Conservation (phyloP, 2,888 invertebrate genomes). For the Volucella bombylans region DNA sequence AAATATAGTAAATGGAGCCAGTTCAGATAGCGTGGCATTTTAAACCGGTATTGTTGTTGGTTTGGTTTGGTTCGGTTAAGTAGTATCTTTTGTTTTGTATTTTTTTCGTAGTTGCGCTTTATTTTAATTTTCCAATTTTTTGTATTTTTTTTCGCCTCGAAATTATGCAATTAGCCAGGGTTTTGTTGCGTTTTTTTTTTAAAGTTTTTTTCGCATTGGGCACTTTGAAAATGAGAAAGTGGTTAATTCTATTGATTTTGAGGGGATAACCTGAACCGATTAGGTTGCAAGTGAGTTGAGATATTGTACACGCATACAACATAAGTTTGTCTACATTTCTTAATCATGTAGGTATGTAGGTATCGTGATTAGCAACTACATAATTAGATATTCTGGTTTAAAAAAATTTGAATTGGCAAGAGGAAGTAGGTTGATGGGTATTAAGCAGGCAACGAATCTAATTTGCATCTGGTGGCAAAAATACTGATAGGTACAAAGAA, state of each 20-base stretch:
- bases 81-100: no score
- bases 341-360: no score
- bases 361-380: neutral
- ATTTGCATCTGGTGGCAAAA: no score
- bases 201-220: neutral
- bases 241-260: conserved; percentile 56
- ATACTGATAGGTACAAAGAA: no score
- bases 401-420: neutral
- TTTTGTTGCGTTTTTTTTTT: conserved; percentile 18
- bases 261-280: neutral
- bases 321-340: no score
- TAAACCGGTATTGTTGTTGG: conserved; percentile 69
- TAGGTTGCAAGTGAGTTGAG: no score
- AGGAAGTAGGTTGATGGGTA: no score
- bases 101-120: neutral
- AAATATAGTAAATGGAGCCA: conserved; percentile 69
- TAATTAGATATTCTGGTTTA: conserved; percentile 5
- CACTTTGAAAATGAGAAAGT: conserved; percentile 31
- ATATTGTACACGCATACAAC: no score
- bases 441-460: no score
- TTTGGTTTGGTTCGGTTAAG: neutral
- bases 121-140: conserved; percentile 20
- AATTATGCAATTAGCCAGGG: conserved; percentile 70
- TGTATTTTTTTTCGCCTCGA: conserved; percentile 40
- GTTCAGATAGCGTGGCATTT: conserved; percentile 72